phyloP scores from a whole-genome alignment of 2,113 vertebrate species.

The Phyllopteryx taeniolatus region DNA sequence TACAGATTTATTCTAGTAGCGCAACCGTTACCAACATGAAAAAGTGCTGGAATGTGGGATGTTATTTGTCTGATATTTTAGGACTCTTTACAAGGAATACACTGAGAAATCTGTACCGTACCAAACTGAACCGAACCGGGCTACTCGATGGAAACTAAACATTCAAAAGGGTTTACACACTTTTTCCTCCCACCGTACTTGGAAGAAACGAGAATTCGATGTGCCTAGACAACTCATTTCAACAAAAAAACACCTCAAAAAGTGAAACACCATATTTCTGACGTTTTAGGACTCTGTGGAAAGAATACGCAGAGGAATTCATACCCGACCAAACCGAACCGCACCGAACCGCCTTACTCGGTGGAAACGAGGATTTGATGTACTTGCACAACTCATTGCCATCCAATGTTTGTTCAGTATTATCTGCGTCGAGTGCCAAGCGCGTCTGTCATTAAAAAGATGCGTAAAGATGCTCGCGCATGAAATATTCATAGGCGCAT shows the following conservation, averaged over 20 bases:
- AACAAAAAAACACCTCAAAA: no score
- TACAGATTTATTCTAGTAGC: no score
- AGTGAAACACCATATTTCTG: no score
- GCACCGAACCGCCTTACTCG: background rate
- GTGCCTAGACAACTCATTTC: no score
- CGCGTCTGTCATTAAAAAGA: background rate
- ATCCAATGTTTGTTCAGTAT: background rate
- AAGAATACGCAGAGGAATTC: no score
- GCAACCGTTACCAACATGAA: no score
- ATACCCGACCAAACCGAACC: background rate
- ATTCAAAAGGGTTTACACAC: no score
- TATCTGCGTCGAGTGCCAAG: background rate
- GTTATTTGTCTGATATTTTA: background rate
- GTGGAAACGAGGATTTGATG: no score
- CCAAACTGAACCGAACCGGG: background rate
- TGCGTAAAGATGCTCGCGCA: background rate
- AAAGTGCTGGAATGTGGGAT: no score
- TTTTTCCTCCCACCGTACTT: no score
- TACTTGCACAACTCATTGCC: background rate
- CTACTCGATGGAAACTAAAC: background rate
- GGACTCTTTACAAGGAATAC: background rate
- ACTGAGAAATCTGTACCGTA: background rate
- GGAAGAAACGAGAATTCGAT: no score
- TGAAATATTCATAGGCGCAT: constrained; percentile 58
- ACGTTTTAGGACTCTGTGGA: no score